A percentile compares a stretch with the other conserved stretches of the same genome.
Conservation (phyloP, 2,113 vertebrate species). For the Melanotaenia duboulayi region DNA sequence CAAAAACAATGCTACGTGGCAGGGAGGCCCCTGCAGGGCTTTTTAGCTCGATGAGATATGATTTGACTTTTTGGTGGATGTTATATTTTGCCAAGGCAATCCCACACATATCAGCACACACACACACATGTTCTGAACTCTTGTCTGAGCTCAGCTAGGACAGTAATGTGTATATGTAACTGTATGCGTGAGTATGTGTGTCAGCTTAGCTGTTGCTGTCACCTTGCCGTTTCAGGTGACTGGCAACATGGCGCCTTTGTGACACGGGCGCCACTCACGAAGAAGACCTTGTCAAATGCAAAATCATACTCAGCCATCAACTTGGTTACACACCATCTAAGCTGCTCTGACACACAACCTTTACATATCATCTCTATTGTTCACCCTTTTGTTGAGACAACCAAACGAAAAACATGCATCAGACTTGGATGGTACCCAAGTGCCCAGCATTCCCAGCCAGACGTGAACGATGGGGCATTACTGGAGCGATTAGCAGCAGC, state of each 20-base stretch:
- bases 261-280: constrained; percentile 58
- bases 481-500: constrained; percentile 79
- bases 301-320: constrained; percentile 53
- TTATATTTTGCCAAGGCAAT: constrained; percentile 63
- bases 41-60: constrained; percentile 71
- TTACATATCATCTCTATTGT: constrained; percentile 51
- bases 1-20: constrained; percentile 64
- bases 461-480: constrained; percentile 80
- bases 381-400: constrained; percentile 57
- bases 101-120: constrained; percentile 26
- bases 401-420: constrained; percentile 40
- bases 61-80: constrained; percentile 72
- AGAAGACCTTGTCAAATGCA: constrained; percentile 59
- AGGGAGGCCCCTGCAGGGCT: constrained; percentile 48
- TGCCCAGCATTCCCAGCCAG: constrained; percentile 62
- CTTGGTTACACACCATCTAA: constrained; percentile 43
- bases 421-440: constrained; percentile 52
- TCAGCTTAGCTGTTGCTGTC: constrained; percentile 66
- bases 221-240: constrained; percentile 75
- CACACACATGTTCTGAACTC: constrained; percentile 40
- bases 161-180: constrained; percentile 33
- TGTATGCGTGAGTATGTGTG: constrained; percentile 26
- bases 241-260: constrained; percentile 64
- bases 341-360: constrained; percentile 46
- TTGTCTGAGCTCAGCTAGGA: constrained; percentile 48